Evolutionary conservation across 2,797 vertebrate genomes (phyloP).

Genomic region (Natrix natrix): DNA sequence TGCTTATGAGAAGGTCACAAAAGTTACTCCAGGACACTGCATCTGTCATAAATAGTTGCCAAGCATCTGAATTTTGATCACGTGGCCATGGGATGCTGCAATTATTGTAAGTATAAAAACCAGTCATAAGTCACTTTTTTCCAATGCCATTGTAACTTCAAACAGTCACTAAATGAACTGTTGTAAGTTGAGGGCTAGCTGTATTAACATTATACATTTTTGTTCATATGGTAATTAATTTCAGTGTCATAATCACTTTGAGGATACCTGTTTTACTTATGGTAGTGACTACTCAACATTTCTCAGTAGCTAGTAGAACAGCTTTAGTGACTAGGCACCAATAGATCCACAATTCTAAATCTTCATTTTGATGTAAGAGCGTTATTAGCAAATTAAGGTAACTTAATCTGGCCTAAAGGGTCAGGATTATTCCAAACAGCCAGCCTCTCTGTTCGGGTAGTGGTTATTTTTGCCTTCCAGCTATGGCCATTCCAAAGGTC

Average conservation of each 20-base stretch:
- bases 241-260: constrained; percentile 57
- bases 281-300: constrained; percentile 52
- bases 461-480: constrained; percentile 75
- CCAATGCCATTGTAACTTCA: not conserved
- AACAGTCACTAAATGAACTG: not conserved
- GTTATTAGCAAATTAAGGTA: constrained; percentile 89
- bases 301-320: constrained; percentile 50
- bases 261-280: constrained; percentile 67
- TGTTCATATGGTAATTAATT: constrained; percentile 67
- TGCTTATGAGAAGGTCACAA: not conserved
- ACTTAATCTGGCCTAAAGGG: constrained; percentile 87
- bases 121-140: not conserved
- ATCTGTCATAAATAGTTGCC: not conserved
- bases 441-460: constrained; percentile 62
- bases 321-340: constrained; percentile 51
- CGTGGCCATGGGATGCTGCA: not conserved
- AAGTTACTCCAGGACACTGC: not conserved
- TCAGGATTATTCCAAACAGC: constrained; percentile 85
- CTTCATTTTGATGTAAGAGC: constrained; percentile 88
- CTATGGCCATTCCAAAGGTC: constrained; percentile 83
- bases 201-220: constrained; percentile 68
- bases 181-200: not conserved
- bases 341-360: constrained; percentile 78
- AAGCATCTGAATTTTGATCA: not conserved
- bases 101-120: too few relatives aligned